A percentile compares a stretch with the other conserved stretches of the same genome.
phyloP scores from a whole-genome alignment of 2,113 vertebrate genomes.

The Mustela nigripes region DNA sequence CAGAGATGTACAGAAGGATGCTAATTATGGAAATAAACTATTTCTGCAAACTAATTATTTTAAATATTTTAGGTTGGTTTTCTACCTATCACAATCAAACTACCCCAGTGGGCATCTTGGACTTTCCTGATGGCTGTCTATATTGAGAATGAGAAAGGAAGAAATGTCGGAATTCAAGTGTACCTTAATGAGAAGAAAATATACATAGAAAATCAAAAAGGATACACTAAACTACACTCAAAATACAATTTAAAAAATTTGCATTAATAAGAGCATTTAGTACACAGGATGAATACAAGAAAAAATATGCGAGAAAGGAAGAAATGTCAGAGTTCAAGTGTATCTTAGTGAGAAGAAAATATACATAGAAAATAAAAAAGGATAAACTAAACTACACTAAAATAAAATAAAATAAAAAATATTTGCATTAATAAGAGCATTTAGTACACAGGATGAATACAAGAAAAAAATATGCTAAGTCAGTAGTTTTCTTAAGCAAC shows the following conservation, averaged over 20 bases:
- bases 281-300: neutral
- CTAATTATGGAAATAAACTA: conserved; percentile 55
- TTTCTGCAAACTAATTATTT: conserved; percentile 53
- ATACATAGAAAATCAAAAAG: neutral
- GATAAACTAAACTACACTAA: neutral
- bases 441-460: neutral
- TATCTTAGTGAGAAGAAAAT: conserved; percentile 42
- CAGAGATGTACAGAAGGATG: conserved; percentile 20
- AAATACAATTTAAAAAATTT: neutral
- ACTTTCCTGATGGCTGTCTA: conserved; percentile 32
- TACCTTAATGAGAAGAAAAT: conserved; percentile 43
- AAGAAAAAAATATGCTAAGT: conserved; percentile 26
- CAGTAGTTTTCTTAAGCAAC: conserved; percentile 1
- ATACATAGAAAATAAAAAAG: neutral
- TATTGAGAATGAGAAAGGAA: neutral
- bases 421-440: conserved; percentile 9
- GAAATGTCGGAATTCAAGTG: neutral
- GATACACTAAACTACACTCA: neutral
- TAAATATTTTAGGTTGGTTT: conserved; percentile 51
- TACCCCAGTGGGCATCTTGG: neutral
- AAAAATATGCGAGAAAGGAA: neutral
- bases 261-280: too few species aligned
- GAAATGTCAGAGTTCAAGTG: neutral
- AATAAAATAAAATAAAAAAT: neutral
- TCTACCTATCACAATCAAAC: conserved; percentile 23